phyloP scores from a whole-genome alignment of 2,113 vertebrate species.

The Ochotona princeps region DNA sequence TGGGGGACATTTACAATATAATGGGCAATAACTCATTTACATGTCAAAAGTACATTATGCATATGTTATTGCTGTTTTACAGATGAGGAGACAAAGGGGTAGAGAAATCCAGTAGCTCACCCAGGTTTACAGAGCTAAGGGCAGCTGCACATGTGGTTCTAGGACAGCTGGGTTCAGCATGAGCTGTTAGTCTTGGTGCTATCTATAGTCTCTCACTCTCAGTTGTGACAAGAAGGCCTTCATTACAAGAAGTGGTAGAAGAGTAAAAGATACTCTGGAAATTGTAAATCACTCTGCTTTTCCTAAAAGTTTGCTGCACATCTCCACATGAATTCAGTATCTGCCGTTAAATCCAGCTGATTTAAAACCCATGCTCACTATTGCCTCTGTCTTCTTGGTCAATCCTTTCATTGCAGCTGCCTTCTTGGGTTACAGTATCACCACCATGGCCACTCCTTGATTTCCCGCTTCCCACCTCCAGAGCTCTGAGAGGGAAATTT shows the following conservation, averaged over 20 bases:
- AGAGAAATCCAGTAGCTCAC: neutral
- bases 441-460: neutral
- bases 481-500: neutral
- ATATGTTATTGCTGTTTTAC: neutral
- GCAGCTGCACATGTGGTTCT: neutral
- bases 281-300: neutral
- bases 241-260: neutral
- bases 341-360: neutral
- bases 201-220: neutral
- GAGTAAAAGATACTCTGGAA: neutral
- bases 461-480: neutral
- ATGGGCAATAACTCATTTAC: neutral
- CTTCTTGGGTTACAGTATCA: neutral
- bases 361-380: neutral
- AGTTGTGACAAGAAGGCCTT: neutral
- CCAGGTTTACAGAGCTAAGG: neutral
- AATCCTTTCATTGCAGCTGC: neutral
- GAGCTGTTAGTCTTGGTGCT: neutral
- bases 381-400: neutral
- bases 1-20: neutral
- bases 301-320: neutral
- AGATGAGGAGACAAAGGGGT: conserved; percentile 7
- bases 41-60: neutral
- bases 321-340: neutral
- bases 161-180: neutral